These are phyloP conservation scores for Drosophila histrio DNA, from an alignment of 2,888 invertebrate genomes.

Conservation along the genomic window DNA sequence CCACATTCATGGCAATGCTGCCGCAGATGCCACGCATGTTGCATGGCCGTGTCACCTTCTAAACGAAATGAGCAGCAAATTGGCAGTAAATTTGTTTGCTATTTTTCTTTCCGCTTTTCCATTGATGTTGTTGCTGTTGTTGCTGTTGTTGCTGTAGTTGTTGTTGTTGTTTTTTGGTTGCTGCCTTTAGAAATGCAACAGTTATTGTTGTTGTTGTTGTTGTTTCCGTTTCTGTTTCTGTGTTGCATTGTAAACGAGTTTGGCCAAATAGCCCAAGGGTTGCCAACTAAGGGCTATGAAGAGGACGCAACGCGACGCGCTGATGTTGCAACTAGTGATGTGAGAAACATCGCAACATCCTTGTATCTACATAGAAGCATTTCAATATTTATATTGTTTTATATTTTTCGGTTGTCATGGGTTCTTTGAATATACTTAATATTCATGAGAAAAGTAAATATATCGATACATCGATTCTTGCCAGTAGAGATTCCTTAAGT, in stretches of 20 bases:
- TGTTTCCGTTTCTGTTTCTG: constrained; percentile 52
- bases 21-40: constrained; percentile 67
- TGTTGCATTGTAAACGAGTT: constrained; percentile 67
- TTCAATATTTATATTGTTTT: too few relatives aligned
- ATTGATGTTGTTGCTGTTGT: constrained; percentile 10
- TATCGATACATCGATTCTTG: too few relatives aligned
- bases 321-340: too few relatives aligned
- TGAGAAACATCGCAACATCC: too few relatives aligned
- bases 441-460: too few relatives aligned
- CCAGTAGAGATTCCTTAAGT: too few relatives aligned
- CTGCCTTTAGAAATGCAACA: constrained; percentile 46
- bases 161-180: constrained; percentile 40
- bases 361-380: too few relatives aligned
- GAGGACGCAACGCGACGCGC: background rate
- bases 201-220: constrained; percentile 10
- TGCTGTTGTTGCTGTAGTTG: constrained; percentile 8
- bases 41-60: constrained; percentile 75
- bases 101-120: constrained; percentile 64
- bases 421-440: too few relatives aligned
- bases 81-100: constrained; percentile 79
- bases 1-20: constrained; percentile 9
- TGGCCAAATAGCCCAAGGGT: constrained; percentile 52
- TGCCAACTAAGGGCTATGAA: constrained; percentile 1
- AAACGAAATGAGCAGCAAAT: constrained; percentile 80
- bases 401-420: too few relatives aligned